Evolutionary conservation across 2,797 vertebrate species (phyloP).

Genomic region (Enteromius argenteus): DNA sequence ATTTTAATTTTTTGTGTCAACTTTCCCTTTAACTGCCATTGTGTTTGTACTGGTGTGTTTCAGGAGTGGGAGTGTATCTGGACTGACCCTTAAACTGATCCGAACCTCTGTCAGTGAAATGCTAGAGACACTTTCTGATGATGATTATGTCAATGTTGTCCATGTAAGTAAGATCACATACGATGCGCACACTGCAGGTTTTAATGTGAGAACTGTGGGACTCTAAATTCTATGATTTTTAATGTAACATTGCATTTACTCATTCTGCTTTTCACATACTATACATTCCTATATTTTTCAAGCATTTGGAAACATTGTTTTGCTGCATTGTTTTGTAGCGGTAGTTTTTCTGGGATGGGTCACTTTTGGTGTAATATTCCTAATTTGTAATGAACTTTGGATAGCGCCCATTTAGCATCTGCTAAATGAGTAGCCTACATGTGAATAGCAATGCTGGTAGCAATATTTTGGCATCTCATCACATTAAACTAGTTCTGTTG

Average conservation of each 20-base stretch:
- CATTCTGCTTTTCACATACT: neutral
- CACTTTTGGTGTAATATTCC: neutral
- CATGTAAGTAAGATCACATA: conserved; percentile 85
- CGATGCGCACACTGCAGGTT: neutral
- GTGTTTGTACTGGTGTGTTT: conserved; percentile 38
- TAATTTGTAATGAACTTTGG: neutral
- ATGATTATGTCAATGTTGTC: conserved; percentile 98
- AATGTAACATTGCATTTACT: conserved; percentile 1
- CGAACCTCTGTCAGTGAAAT: conserved; percentile 96
- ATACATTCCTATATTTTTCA: neutral
- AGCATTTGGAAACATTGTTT: neutral
- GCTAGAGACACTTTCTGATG: conserved; percentile 96
- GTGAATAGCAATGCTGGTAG: neutral
- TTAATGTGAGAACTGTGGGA: neutral
- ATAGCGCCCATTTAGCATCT: neutral
- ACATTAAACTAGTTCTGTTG: neutral
- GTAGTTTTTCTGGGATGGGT: neutral
- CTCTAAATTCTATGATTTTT: too few species aligned
- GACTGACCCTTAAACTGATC: conserved; percentile 94
- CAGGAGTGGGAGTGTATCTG: conserved; percentile 97
- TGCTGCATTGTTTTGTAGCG: neutral
- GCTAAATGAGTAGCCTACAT: neutral
- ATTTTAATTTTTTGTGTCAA: neutral
- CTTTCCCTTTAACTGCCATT: neutral
- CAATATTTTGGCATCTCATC: too few species aligned